phyloP scores from a whole-genome alignment of 1,140 invertebrate genomes.

The Drosophila simulans region DNA sequence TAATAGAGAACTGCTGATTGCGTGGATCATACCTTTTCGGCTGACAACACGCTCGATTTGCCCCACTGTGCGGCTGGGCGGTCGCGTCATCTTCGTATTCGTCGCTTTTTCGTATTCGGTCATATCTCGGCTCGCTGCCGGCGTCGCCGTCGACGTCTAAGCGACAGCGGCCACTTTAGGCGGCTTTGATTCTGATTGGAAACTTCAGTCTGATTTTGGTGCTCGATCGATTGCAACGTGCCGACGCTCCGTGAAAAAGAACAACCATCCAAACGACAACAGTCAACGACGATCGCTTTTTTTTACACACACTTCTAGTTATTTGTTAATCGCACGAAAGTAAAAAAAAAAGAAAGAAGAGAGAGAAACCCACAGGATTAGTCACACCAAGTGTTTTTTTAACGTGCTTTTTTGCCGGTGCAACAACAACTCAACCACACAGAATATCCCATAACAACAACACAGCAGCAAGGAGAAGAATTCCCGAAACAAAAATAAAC shows the following conservation, averaged over 20 bases:
- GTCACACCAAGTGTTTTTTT: slow-evolving; percentile 57
- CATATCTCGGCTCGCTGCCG: slow-evolving; percentile 66
- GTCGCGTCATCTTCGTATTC: slow-evolving; percentile 66
- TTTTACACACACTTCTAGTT: slow-evolving; percentile 38
- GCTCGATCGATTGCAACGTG: slow-evolving; percentile 84
- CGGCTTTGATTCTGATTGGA: slow-evolving; percentile 80
- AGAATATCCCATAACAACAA: slow-evolving; percentile 2
- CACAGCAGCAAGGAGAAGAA: slow-evolving; percentile 25
- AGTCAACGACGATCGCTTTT: slow-evolving; percentile 31
- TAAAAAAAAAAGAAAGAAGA: neutral
- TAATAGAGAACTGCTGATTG: too few species aligned
- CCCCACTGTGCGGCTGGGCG: slow-evolving; percentile 24
- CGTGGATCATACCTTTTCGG: neutral
- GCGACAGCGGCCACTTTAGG: slow-evolving; percentile 71
- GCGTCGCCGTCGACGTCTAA: slow-evolving; percentile 30
- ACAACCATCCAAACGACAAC: slow-evolving; percentile 18
- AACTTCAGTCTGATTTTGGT: slow-evolving; percentile 85
- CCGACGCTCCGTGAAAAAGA: slow-evolving; percentile 61
- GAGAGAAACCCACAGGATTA: slow-evolving; percentile 58
- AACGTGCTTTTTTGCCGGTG: slow-evolving; percentile 55
- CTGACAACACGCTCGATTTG: neutral
- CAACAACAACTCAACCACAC: slow-evolving; percentile 16
- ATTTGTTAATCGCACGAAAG: slow-evolving; percentile 27
- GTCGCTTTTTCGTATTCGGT: slow-evolving; percentile 71
- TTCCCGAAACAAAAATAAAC: slow-evolving; percentile 4